These are phyloP conservation scores for Paralichthys olivaceus DNA, from an alignment of 2,113 vertebrate genomes.

Conservation along the genomic window DNA sequence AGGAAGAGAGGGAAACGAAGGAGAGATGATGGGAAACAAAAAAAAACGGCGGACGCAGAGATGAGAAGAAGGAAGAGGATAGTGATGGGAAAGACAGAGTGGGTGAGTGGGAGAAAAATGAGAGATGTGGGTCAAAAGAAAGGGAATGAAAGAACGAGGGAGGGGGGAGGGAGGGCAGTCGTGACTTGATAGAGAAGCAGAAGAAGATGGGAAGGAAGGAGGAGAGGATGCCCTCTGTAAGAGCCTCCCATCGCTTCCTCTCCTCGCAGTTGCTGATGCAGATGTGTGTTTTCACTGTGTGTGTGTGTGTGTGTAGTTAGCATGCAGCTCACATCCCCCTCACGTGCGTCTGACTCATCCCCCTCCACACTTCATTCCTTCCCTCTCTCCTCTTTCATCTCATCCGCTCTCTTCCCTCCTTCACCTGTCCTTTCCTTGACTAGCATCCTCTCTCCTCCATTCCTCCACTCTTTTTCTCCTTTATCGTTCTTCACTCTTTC, in stretches of 20 bases:
- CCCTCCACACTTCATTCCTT: conserved; percentile 30
- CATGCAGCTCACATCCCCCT: conserved; percentile 71
- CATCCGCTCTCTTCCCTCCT: background rate
- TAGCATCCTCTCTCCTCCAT: background rate
- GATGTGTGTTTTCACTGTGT: conserved; percentile 31
- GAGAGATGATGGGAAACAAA: background rate
- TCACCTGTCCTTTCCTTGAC: background rate
- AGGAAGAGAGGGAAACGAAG: background rate
- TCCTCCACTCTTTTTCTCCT: background rate
- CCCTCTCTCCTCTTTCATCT: conserved; percentile 23
- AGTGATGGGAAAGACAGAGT: background rate
- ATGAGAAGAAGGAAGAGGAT: background rate
- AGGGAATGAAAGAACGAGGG: conserved; percentile 11
- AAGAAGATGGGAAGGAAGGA: conserved; percentile 5
- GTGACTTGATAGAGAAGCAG: conserved; percentile 41
- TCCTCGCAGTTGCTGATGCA: conserved; percentile 21
- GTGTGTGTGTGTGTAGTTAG: conserved; percentile 46
- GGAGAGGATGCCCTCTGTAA: conserved; percentile 56
- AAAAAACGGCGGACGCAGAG: background rate
- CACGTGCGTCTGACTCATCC: conserved; percentile 71
- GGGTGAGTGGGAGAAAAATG: background rate
- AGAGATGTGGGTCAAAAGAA: conserved; percentile 35
- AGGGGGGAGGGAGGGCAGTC: conserved; percentile 18
- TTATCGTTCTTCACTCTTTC: background rate
- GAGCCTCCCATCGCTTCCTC: conserved; percentile 52